Base-by-base conservation (phyloP, 23 tunicate genomes). In the Botrylloides violaceus region DNA sequence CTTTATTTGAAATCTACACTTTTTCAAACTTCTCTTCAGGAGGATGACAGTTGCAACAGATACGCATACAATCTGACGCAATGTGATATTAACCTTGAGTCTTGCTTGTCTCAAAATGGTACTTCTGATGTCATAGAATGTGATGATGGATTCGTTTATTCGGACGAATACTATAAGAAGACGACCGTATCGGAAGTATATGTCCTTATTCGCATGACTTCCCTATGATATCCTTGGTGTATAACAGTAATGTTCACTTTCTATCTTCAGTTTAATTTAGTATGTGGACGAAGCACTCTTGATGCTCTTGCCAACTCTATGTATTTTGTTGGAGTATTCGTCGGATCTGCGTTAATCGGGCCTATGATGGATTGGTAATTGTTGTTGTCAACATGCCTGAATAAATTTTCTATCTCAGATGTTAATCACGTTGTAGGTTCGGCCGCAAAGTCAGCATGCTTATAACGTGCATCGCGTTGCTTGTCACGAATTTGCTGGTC, bases 301-400 rank as follows among this genome's bases (percentile, higher is more conserved):
- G 92, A 84, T 59, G 56, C 92, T 2, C 58, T 84, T 18, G 83
- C 92, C 20, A 83, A 78, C 29, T 79, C 92, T 28, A 59, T 84
- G n/a, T 79, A 79, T 64, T 84, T 78, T 47, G 34, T 77, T 34
- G 92, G 92, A 32, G 47, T 78, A 4, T 84, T 84, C 53, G 38
- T 84, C 30, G 92, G 92, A 9, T 84, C 92, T 7, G 66, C 59
- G 19, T 2, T 78, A 23, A 75, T 84, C 61, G 92, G 92, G 2
- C 92, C 92, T 32, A 19, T 78, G 47, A 32, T 62, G 29, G 92
- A 84, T 39, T 84, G 92, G 92, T 64, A 1, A 1, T 38, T 64
- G 15, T 7, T 7, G 22, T 64, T 1, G n/a, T n/a, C n/a, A n/a
- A 49, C 21, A 49, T 49, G 21, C 1, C 58, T 49, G n/a, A n/a